Evolutionary conservation across 2,113 vertebrate species (phyloP).

Genomic region (Machaerirhynchus nigripectus): DNA sequence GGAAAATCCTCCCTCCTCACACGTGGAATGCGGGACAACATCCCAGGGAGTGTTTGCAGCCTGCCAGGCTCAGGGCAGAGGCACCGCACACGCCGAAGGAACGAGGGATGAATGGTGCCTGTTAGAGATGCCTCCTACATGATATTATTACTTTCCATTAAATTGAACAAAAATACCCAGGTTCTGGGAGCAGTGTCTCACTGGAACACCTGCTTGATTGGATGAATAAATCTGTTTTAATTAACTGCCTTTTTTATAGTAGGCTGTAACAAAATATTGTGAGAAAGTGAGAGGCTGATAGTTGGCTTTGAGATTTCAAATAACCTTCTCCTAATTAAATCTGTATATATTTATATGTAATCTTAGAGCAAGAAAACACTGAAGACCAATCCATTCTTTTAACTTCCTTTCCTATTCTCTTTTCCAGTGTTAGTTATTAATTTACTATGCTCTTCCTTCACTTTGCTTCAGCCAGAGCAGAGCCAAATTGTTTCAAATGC

Average conservation of each 20-base stretch:
- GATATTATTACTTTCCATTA: background rate
- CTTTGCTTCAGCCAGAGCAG: background rate
- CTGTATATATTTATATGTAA: background rate
- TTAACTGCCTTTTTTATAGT: background rate
- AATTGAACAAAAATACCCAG: background rate
- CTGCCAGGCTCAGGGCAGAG: background rate
- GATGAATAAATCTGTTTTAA: constrained; percentile 41
- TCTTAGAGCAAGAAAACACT: background rate
- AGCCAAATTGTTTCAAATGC: background rate
- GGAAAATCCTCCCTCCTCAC: background rate
- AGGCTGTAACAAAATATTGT: constrained; percentile 5
- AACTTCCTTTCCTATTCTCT: background rate
- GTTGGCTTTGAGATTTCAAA: constrained; percentile 36
- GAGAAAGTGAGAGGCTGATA: constrained; percentile 2
- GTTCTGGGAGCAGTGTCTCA: background rate
- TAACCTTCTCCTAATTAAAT: constrained; percentile 38
- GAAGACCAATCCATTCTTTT: background rate
- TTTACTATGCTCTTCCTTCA: background rate
- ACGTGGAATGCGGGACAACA: background rate
- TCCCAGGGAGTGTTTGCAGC: background rate
- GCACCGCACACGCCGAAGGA: background rate
- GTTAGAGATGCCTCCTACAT: background rate
- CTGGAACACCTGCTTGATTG: background rate
- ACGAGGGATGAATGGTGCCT: background rate
- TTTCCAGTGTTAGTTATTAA: background rate